A percentile compares a stretch with the other conserved stretches of the same genome.
Evolutionary conservation across 1,140 invertebrate species (phyloP).

Genomic region (Liolophura sinensis): DNA sequence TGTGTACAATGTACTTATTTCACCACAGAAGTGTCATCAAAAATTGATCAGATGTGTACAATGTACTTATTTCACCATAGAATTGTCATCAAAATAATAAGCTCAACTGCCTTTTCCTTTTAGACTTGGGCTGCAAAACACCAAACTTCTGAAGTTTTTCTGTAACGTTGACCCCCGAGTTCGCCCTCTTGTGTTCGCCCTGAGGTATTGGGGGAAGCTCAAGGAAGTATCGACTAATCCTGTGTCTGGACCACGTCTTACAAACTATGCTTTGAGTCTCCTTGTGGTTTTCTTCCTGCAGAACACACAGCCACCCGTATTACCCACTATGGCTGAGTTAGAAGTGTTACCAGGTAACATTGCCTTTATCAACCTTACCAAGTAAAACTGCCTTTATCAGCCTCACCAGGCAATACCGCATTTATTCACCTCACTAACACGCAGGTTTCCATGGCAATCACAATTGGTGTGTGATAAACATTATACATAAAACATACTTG

Average conservation of each 20-base stretch:
- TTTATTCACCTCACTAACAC: background rate
- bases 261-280: slow-evolving; percentile 43
- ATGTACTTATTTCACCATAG: background rate
- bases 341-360: slow-evolving; percentile 25
- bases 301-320: slow-evolving; percentile 25
- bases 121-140: slow-evolving; percentile 43
- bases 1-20: too few relatives aligned
- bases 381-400: background rate
- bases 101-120: slow-evolving; percentile 4
- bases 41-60: background rate
- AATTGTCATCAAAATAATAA: slow-evolving; percentile 3
- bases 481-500: background rate
- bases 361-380: background rate
- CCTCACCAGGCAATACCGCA: background rate
- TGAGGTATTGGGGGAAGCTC: slow-evolving; percentile 44
- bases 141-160: slow-evolving; percentile 31
- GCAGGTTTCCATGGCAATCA: background rate
- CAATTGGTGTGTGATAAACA: background rate
- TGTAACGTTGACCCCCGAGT: slow-evolving; percentile 32
- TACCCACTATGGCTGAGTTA: slow-evolving; percentile 31
- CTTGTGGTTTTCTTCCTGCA: slow-evolving; percentile 39
- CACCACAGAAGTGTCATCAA: too few relatives aligned
- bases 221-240: slow-evolving; percentile 33
- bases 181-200: slow-evolving; percentile 30
- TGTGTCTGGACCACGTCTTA: slow-evolving; percentile 24